Conservation (phyloP, 2,797 vertebrate species). For the Graptemys geographica region DNA sequence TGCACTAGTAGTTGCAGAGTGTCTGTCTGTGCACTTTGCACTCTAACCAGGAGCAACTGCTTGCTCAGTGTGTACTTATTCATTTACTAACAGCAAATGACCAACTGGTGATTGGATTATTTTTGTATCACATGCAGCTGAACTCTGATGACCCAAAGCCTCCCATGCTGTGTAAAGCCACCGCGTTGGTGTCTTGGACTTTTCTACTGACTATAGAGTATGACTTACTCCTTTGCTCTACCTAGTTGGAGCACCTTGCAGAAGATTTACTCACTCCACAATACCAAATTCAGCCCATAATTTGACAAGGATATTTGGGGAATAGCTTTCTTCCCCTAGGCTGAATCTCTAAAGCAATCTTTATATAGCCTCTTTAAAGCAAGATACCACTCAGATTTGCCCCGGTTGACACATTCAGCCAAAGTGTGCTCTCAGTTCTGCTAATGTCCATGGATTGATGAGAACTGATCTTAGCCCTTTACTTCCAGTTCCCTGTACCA, state of each 20-base stretch:
- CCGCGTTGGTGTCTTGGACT: background rate
- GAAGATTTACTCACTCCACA: fast-evolving
- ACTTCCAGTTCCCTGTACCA: background rate
- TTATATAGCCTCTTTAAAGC: background rate
- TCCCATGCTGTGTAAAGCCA: fast-evolving
- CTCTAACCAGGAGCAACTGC: background rate
- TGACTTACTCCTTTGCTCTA: background rate
- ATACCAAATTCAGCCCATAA: background rate
- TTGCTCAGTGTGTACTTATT: constrained; percentile 12
- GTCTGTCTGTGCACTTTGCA: constrained; percentile 28
- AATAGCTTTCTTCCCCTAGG: background rate
- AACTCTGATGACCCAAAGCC: background rate
- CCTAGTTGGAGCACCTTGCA: fast-evolving
- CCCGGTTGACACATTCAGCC: constrained; percentile 9
- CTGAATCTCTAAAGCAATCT: constrained; percentile 39
- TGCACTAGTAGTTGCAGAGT: constrained; percentile 29
- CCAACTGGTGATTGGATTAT: background rate
- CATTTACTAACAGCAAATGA: constrained; percentile 23
- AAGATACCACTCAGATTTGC: constrained; percentile 37
- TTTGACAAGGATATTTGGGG: background rate
- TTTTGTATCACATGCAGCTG: background rate
- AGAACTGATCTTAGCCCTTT: background rate
- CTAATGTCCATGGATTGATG: background rate
- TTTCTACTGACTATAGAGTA: background rate
- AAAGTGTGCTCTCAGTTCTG: background rate